Evolutionary conservation across 1,140 invertebrate genomes (phyloP).

Genomic region (Trissolcus basalis): DNA sequence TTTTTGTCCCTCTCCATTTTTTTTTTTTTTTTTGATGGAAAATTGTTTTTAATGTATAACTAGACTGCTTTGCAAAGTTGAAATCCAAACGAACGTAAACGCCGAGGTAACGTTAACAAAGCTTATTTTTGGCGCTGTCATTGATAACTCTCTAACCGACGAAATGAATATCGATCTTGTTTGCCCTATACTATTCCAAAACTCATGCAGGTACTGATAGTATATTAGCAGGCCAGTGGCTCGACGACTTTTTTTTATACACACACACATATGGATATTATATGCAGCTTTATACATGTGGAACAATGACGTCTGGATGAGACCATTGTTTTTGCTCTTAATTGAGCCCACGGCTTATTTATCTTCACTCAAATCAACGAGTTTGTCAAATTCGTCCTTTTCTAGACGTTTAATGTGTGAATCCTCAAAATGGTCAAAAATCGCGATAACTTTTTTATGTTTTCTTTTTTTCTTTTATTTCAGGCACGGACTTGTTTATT

Average conservation of each 20-base stretch:
- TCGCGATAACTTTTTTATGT: too few relatives aligned
- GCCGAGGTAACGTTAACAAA: conserved; percentile 15
- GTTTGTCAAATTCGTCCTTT: conserved; percentile 39
- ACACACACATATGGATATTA: conserved; percentile 21
- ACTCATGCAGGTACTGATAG: conserved; percentile 35
- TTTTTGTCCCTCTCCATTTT: too few relatives aligned
- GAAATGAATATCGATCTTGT: conserved; percentile 41
- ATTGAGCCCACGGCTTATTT: conserved; percentile 58
- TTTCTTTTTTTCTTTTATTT: too few relatives aligned
- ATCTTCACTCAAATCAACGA: conserved; percentile 52
- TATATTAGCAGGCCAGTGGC: conserved; percentile 53
- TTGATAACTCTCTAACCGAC: conserved; percentile 36
- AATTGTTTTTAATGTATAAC: background rate
- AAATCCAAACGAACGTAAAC: too few relatives aligned
- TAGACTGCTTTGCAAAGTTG: conserved; percentile 4
- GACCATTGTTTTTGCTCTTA: conserved; percentile 58
- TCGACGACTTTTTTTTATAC: conserved; percentile 42
- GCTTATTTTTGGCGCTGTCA: conserved; percentile 37
- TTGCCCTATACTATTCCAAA: conserved; percentile 53
- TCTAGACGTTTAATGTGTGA: conserved; percentile 27
- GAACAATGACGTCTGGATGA: conserved; percentile 54
- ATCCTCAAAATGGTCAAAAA: conserved; percentile 13
- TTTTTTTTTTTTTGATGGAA: background rate
- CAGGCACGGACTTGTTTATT: conserved; percentile 1
- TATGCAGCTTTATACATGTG: conserved; percentile 27